These are phyloP conservation scores for Vombatus ursinus DNA, from an alignment of 2,113 vertebrate species.

Conservation along the genomic window DNA sequence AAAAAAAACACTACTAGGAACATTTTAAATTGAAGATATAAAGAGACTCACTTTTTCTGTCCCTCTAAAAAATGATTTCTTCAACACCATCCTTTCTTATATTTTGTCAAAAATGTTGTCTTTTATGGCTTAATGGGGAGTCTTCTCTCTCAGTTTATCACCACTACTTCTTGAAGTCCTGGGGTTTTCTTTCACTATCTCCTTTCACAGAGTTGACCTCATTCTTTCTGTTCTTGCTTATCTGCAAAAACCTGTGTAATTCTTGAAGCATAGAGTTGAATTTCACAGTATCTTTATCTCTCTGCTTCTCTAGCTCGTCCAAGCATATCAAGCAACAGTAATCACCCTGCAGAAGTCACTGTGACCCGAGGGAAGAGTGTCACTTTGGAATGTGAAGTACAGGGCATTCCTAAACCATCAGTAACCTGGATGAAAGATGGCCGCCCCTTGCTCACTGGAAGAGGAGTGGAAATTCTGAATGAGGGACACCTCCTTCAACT, in stretches of 20 bases:
- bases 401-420: conserved; percentile 89
- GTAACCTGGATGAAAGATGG: conserved; percentile 95
- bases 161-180: not conserved
- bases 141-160: not conserved
- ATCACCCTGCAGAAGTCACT: conserved; percentile 77
- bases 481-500: conserved; percentile 88
- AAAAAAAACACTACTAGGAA: not conserved
- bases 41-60: not conserved
- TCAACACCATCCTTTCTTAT: not conserved
- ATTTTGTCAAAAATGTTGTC: not conserved
- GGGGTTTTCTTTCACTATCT: not conserved
- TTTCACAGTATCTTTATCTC: conserved; percentile 15
- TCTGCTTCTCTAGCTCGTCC: conserved; percentile 87
- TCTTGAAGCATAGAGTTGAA: not conserved
- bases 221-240: not conserved
- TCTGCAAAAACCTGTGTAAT: not conserved
- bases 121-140: not conserved
- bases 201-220: not conserved
- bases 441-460: conserved; percentile 78
- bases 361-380: conserved; percentile 86
- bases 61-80: not conserved
- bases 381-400: conserved; percentile 89
- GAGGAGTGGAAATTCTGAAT: conserved; percentile 80
- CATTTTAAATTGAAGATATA: not conserved
- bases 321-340: conserved; percentile 83